phyloP scores from a whole-genome alignment of 2,888 invertebrate species.

The Ophioninae sp. region DNA sequence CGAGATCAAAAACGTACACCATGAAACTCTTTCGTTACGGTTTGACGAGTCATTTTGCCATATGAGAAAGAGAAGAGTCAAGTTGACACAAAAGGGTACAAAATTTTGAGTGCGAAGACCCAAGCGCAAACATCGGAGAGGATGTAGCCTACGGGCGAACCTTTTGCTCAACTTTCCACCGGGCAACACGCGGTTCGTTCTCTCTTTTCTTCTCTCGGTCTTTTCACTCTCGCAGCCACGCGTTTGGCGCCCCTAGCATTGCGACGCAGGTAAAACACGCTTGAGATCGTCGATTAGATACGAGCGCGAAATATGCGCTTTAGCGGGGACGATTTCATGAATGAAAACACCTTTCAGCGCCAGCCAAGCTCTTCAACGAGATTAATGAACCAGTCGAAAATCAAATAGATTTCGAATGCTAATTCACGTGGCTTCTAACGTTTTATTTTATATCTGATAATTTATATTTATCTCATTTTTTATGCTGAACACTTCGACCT shows the following conservation, averaged over 20 bases:
- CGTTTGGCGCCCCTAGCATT: conserved; percentile 42
- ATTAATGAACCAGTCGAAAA: conserved; percentile 11
- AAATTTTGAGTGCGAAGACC: conserved; percentile 18
- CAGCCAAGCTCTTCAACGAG: conserved; percentile 27
- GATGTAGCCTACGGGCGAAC: conserved; percentile 47
- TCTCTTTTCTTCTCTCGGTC: background rate
- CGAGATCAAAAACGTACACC: conserved; percentile 64
- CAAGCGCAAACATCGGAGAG: conserved; percentile 20
- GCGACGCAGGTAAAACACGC: conserved; percentile 37
- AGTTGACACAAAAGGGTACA: conserved; percentile 18
- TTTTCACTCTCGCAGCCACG: conserved; percentile 24
- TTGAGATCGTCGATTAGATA: conserved; percentile 57
- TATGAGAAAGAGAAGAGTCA: conserved; percentile 34
- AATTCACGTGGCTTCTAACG: background rate
- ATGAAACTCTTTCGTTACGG: conserved; percentile 74
- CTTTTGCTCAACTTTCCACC: conserved; percentile 29
- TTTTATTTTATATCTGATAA: background rate
- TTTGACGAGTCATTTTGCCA: conserved; percentile 54
- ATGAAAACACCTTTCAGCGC: conserved; percentile 23
- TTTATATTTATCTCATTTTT: background rate
- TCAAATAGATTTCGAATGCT: conserved; percentile 3
- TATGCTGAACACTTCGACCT: too few species aligned
- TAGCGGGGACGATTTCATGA: conserved; percentile 37
- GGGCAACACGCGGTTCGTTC: conserved; percentile 6
- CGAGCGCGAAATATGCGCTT: conserved; percentile 50